Evolutionary conservation across 2,113 vertebrate genomes (phyloP).

Genomic region (Amphiprion percula): DNA sequence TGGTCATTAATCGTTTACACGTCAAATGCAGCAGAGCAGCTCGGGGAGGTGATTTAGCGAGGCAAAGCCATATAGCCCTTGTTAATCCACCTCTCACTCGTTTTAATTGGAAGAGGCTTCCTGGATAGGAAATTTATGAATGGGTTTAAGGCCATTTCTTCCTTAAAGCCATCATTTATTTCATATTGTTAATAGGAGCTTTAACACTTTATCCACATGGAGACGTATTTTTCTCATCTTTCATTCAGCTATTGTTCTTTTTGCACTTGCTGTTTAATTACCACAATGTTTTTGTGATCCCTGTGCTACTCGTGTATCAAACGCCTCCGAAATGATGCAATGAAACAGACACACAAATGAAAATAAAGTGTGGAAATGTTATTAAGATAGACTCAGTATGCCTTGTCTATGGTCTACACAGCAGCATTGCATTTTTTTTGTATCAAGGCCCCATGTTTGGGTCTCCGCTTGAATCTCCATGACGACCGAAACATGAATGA

Average conservation of each 20-base stretch:
- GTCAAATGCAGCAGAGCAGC: conserved; percentile 84
- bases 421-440: conserved; percentile 19
- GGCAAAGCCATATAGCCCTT: conserved; percentile 83
- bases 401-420: conserved; percentile 24
- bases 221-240: conserved; percentile 73
- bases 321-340: conserved; percentile 48
- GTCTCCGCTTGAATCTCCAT: conserved; percentile 75
- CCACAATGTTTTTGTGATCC: conserved; percentile 51
- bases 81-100: conserved; percentile 86
- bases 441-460: conserved; percentile 63
- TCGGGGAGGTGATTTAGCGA: conserved; percentile 83
- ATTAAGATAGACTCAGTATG: conserved; percentile 34
- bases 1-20: conserved; percentile 86
- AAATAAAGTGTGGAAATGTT: conserved; percentile 44
- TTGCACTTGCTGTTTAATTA: conserved; percentile 66
- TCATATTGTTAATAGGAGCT: conserved; percentile 79
- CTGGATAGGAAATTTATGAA: conserved; percentile 85
- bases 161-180: conserved; percentile 83
- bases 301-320: conserved; percentile 29
- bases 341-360: conserved; percentile 30
- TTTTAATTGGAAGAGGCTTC: conserved; percentile 87
- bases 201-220: conserved; percentile 80
- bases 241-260: conserved; percentile 71
- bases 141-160: conserved; percentile 83
- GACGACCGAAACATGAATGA: conserved; percentile 76